These are phyloP conservation scores for Phrynosoma platyrhinos DNA, from an alignment of 2,113 vertebrate species.

Conservation along the genomic window DNA sequence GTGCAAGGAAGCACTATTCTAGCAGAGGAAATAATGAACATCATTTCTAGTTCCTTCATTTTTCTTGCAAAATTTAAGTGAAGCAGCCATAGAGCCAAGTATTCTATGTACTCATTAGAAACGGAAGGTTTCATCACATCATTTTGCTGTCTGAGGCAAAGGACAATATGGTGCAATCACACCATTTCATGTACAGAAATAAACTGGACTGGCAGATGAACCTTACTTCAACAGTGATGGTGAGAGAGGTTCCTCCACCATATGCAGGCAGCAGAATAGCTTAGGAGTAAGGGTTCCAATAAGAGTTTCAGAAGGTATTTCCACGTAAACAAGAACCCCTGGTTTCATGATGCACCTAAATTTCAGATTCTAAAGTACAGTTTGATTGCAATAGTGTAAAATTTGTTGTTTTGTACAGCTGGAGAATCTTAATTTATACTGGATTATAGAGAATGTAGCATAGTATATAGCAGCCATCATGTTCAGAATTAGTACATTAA, in stretches of 20 bases:
- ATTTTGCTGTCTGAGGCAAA: neutral
- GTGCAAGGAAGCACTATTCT: slow-evolving; percentile 27
- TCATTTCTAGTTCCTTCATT: neutral
- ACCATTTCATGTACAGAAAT: too few relatives aligned
- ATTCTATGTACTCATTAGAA: neutral
- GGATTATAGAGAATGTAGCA: neutral
- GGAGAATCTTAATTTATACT: too few relatives aligned
- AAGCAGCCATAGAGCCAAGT: neutral
- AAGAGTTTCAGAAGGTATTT: too few relatives aligned
- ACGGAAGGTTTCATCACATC: neutral
- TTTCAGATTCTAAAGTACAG: too few relatives aligned
- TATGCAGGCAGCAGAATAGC: too few relatives aligned
- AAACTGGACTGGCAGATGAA: too few relatives aligned
- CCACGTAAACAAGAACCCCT: too few relatives aligned
- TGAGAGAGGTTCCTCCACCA: too few relatives aligned
- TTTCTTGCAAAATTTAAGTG: neutral
- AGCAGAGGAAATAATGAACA: neutral
- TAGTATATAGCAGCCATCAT: neutral
- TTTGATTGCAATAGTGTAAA: neutral
- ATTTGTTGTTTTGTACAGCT: neutral
- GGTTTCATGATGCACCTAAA: too few relatives aligned
- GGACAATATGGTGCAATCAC: too few relatives aligned
- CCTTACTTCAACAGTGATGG: too few relatives aligned
- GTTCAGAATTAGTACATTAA: neutral
- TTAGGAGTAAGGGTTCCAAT: too few relatives aligned